Evolutionary conservation across 2,113 vertebrate genomes (phyloP), one percentile per base, ranked within the genome.

Genomic region (Xenus cinereus): DNA sequence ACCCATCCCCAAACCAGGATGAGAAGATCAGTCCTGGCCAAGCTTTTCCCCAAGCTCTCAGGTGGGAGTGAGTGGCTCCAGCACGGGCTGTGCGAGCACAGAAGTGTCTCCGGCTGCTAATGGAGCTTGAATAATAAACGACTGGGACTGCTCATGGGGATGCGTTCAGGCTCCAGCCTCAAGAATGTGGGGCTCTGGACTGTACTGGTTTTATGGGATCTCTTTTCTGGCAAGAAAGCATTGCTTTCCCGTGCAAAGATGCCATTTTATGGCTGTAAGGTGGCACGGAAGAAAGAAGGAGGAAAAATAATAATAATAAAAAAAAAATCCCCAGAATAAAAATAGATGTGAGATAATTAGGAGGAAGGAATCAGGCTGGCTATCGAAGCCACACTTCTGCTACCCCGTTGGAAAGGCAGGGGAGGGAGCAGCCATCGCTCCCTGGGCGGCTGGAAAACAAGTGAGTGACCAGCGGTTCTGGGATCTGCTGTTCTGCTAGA

Each of bases 201-300:
- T 13, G 22, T 16, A 2, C 16, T 6, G 53, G 41, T 6, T 68
- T 68, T 14, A 17, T 2, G 1, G 2, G 28, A 17, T 33, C 48
- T 35, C 35, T 60, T 24, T 21, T 28, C 18, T 18, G 56, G 72
- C 59, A 69, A 69, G 33, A 20, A 72, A 53, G 39, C 57, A 12
- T 16, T 2, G 32, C 14, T 50, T 64, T 45, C 19, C 56, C 15
- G 2, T 22, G 60, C 19, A 53, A 12, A 23, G 27, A 11, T 33
- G 26, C 19, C 9, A 2, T 48, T 63, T 60, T 12, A 17, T 35
- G 14, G 32, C 27, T 60, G 56, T 19, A 20, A 74, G 60, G 39
- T 33, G 62, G 77, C 33, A 12, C 2, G 22, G 74, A 62, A 50
- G 90, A 53, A 33, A 51, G 32, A 24, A 67, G 35, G 28, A 41